These are phyloP conservation scores for Zaprionus africanus DNA, from an alignment of 1,140 invertebrate genomes.

Conservation along the genomic window DNA sequence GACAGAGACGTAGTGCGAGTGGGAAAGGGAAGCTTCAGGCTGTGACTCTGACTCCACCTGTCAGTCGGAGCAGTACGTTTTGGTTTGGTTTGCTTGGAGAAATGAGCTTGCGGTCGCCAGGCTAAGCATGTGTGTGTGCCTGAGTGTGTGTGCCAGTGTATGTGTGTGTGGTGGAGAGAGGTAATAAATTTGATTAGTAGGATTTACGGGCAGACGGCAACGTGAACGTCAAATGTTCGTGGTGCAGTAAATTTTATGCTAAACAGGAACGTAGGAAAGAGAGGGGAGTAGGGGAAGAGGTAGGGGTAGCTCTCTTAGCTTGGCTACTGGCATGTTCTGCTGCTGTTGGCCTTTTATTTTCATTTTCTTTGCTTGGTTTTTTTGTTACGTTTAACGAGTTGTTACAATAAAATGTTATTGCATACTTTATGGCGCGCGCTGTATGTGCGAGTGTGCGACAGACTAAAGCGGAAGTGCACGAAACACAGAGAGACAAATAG, in stretches of 20 bases:
- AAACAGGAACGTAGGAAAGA: constrained; percentile 41
- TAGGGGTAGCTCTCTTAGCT: background rate
- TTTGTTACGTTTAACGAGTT: constrained; percentile 70
- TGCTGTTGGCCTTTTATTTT: constrained; percentile 10
- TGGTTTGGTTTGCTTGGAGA: constrained; percentile 6
- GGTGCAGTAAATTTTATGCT: constrained; percentile 81
- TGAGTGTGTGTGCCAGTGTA: background rate
- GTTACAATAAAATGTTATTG: constrained; percentile 78
- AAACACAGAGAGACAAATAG: constrained; percentile 20
- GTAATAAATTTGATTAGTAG: constrained; percentile 82
- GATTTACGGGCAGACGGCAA: constrained; percentile 72
- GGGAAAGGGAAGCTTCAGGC: background rate
- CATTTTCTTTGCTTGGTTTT: constrained; percentile 21
- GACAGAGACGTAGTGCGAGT: background rate
- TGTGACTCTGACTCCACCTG: background rate
- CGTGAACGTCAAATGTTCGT: constrained; percentile 74
- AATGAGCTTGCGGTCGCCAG: constrained; percentile 52
- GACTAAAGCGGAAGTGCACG: constrained; percentile 44
- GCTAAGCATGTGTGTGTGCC: constrained; percentile 10
- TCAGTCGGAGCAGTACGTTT: constrained; percentile 17
- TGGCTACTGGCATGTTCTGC: background rate
- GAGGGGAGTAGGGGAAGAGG: background rate
- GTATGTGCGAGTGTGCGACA: constrained; percentile 6
- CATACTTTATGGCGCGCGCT: constrained; percentile 61
- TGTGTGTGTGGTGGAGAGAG: constrained; percentile 50